These are phyloP conservation scores for Cotesia vestalis DNA, from an alignment of 1,140 invertebrate genomes.

Conservation along the genomic window DNA sequence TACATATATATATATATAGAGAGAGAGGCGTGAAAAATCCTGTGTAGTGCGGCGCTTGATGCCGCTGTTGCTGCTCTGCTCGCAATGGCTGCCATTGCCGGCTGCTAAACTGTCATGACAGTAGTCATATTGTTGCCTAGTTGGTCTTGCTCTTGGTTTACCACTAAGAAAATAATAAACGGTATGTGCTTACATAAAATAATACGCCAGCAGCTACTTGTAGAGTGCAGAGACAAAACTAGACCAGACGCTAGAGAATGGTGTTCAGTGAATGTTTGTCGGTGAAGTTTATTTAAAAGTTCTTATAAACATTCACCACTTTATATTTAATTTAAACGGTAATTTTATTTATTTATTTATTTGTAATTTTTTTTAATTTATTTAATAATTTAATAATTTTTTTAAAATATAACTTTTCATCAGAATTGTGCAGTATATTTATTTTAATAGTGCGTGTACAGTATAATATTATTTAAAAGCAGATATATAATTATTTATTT, in stretches of 20 bases:
- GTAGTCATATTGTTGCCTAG: neutral
- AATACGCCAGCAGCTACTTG: neutral
- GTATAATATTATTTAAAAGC: neutral
- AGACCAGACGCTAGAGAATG: neutral
- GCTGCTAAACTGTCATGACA: conserved; percentile 8
- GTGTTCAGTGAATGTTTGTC: too few relatives aligned
- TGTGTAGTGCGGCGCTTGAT: neutral
- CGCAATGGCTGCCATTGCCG: conserved; percentile 31
- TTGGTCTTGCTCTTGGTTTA: neutral
- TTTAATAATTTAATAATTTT: too few relatives aligned
- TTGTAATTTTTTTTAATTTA: too few relatives aligned
- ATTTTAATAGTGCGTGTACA: neutral
- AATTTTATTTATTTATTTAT: too few relatives aligned
- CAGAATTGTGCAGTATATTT: too few relatives aligned
- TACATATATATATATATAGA: neutral
- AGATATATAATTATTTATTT: too few relatives aligned
- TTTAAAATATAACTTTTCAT: too few relatives aligned
- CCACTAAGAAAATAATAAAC: neutral
- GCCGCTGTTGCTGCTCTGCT: neutral
- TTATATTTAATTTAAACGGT: too few relatives aligned
- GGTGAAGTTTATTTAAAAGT: too few relatives aligned
- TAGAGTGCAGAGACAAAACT: neutral
- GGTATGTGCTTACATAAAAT: conserved; percentile 8
- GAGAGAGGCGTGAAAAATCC: conserved; percentile 2
- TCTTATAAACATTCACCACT: neutral